Evolutionary conservation across 2,888 invertebrate species (phyloP), one percentile per base, ranked within the genome.

Genomic region (Leptinotarsa juncta): DNA sequence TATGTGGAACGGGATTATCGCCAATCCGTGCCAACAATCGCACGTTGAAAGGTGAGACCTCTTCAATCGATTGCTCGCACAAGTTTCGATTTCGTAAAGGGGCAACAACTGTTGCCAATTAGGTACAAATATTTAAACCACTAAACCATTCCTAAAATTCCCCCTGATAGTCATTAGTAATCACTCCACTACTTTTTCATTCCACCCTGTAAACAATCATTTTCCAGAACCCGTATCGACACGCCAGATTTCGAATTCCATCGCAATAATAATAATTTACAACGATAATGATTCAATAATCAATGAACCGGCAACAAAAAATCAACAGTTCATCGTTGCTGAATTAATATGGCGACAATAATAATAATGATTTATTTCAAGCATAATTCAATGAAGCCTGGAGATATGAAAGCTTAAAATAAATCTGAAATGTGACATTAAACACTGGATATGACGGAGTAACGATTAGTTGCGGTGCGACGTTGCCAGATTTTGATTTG

Each of bases 341-440:
- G 67, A 74, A 74, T 71, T 74, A 71, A 74, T 74, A 67, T 42
- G 62, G 71, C 69, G 65, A 73, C 65, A 65, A 73, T 74, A 74
- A 74, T 74, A 74, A 71, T 71, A 74, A 74, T 74, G 74, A 74
- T 74, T 74, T 74, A 74, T 74, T 71, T 74, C 62, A 42, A 32
- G 62, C n/a, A 62, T 62, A 32, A 62, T 76, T 71, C 71, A 72
- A 73, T 71, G 73, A 55, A 62, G 73, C 71, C 32, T 57, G 50
- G 71, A 76, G 68, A 67, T 68, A 53, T 76, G 70, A 71, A 70
- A 66, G 72, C 69, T 78, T 71, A 57, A 76, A 78, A 76, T 76
- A 72, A 76, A 76, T 78, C 73, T 72, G 69, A 65, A 74, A 69
- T 72, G 77, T 73, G 77, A 79, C 78, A 76, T 78, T 76, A 74